Evolutionary conservation across 35 echinoderm and acorn worm genomes (phyloP), one percentile per base, ranked within the genome.

Genomic region (Nesometra sesokonis): DNA sequence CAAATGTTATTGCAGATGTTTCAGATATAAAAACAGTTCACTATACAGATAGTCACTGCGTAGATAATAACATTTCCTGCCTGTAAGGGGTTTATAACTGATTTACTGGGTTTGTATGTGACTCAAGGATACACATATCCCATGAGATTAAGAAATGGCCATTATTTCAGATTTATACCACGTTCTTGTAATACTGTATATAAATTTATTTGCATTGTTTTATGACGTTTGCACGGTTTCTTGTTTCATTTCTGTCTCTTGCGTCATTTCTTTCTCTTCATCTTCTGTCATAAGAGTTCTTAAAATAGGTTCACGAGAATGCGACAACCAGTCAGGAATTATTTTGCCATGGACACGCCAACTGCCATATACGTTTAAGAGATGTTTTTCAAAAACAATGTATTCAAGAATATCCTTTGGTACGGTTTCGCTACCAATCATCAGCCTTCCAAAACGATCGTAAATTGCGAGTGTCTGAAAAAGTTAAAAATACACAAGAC

Each of bases 281-380:
- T 91, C 84, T 36, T 89, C 83, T 32, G 87, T 77, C 3, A 99
- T 35, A 47, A 99, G 86, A 0, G 96, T 99, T 76, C 79, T 87
- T 29, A 94, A 31, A 23, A 99, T 83, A 3, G 96, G 96, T 67
- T 99, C 92, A 33, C 78, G 67, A 17, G 52, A 67, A 43, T 94
- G 87, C 29, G 82, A n/a, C 11, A 87, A 90, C 96, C 96, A 99
- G 17, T 78, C 23, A 13, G 96, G 96, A 27, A 94, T 47, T 33
- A 99, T 99, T 83, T 94, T 99, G 13, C 93, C 96, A 86, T 99
- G 96, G 30, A 99, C 37, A 27, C 96, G 86, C 96, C 96, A 99
- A 30, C 89, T 77, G 5, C 96, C 96, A 87, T 99, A 94, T 15
- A 84, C 47, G 37, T 89, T 89, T 21, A 93, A 84, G 29, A 99